Conservation (phyloP, 2,797 vertebrate genomes). For the Dendrocincla tyrannina region DNA sequence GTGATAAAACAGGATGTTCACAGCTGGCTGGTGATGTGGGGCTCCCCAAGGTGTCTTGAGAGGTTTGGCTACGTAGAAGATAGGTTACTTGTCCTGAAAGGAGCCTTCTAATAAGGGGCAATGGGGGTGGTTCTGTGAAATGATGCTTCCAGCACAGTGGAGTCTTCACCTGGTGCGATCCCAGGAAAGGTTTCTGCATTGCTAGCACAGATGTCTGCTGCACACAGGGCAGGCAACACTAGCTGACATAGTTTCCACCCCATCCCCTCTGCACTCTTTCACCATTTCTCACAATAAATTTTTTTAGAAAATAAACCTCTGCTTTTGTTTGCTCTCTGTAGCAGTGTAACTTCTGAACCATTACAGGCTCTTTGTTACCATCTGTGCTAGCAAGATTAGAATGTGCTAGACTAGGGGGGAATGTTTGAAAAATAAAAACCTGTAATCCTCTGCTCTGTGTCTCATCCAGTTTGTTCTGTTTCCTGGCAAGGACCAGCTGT, state of each 20-base stretch:
- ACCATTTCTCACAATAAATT: background rate
- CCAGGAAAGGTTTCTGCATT: background rate
- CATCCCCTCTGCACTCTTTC: background rate
- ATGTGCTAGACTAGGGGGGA: slow-evolving; percentile 67
- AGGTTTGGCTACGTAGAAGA: background rate
- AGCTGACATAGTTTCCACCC: background rate
- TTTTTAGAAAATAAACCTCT: slow-evolving; percentile 20
- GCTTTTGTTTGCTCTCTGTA: slow-evolving; percentile 55
- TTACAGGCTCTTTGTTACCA: slow-evolving; percentile 56
- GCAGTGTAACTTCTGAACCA: slow-evolving; percentile 42
- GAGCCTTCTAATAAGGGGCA: background rate
- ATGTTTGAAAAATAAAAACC: slow-evolving; percentile 72
- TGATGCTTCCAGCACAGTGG: background rate
- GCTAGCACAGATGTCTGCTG: slow-evolving; percentile 17
- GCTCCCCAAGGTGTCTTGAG: background rate
- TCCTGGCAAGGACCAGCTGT: background rate
- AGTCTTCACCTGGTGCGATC: background rate
- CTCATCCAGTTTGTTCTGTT: slow-evolving; percentile 32
- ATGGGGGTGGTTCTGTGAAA: background rate
- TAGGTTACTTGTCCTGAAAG: background rate
- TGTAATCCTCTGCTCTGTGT: slow-evolving; percentile 62
- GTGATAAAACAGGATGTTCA: background rate
- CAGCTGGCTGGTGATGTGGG: background rate
- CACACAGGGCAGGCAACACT: background rate
- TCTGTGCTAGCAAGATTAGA: slow-evolving; percentile 66